A percentile compares a stretch with the other conserved stretches of the same genome.
phyloP scores from a whole-genome alignment of 1,140 invertebrate genomes.

The Teleogryllus occipitalis region DNA sequence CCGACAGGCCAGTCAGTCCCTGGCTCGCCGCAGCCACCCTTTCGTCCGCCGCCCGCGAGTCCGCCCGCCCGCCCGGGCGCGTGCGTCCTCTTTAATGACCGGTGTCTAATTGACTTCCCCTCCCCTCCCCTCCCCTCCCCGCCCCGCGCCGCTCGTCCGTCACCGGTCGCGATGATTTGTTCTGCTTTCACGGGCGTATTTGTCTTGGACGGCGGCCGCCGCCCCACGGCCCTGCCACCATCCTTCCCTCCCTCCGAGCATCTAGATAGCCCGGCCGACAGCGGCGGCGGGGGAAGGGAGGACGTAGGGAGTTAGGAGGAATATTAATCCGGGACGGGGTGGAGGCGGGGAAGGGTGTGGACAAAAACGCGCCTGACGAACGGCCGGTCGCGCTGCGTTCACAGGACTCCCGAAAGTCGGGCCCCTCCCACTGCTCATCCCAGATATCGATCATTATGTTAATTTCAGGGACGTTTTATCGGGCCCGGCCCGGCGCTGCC shows the following conservation, averaged over 20 bases:
- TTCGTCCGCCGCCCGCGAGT: background rate
- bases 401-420: background rate
- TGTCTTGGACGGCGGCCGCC: background rate
- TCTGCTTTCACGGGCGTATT: background rate
- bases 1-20: background rate
- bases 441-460: background rate
- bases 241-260: background rate
- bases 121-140: background rate
- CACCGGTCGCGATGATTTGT: slow-evolving; percentile 3
- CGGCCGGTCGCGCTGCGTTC: no score
- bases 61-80: no score
- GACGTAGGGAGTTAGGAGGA: background rate
- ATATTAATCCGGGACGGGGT: no score
- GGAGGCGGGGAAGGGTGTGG: no score
- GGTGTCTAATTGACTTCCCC: background rate
- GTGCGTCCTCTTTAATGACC: background rate
- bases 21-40: background rate
- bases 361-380: no score
- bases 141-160: background rate
- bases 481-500: no score
- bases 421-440: background rate
- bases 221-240: background rate
- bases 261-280: background rate
- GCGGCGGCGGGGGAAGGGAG: background rate
- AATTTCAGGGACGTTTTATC: background rate